Base-by-base conservation (phyloP, 1,140 invertebrate genomes). In the Sminthurides bifidus region DNA sequence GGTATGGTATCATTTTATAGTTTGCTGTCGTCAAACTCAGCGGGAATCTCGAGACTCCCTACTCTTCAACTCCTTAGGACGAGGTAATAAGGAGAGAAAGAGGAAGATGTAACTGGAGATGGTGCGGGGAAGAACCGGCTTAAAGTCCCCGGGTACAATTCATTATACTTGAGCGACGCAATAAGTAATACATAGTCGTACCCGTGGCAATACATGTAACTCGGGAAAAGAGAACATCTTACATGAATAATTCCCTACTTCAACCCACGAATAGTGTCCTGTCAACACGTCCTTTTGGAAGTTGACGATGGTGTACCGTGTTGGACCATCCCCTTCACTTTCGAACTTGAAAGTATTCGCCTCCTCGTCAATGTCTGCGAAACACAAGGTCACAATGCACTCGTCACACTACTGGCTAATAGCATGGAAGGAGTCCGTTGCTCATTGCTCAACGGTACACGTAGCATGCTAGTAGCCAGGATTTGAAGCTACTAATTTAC, bases 301-400 rank as follows among this genome's bases (percentile, higher is more conserved):
- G 57, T 76, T 77, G 31, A 78, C 66, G 24, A 79, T 73, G 1
- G 75, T 77, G 65, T 79, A 79, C 14, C 77, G 66, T 3, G 74
- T 73, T 5, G 73, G 74, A 0, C 76, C 76, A 51, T 76, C 75
- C 0, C 73, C 68, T 2, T 65, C 66, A 26, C 71, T 62, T 8
- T 69, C 54, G 55, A 77, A 77, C 48, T 65, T 58, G 55, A 78
- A 78, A 5, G 58, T 64, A 33, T 72, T 70, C 1, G 70, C 72
- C 23, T 68, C 70, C 55, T 72, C 73, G 59, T 77, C 76, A 33
- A 26, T n/a, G n/a, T n/a, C n/a, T n/a, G n/a, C n/a, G n/a, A 26
- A 46, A 46, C 8, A 8, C 15, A 41, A 41, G 21, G 19, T 19
- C 24, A 29, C 15, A 46, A 37, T 37, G 33, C 12, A 12, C 33